phyloP scores from a whole-genome alignment of 1,140 invertebrate species.

The Trichonephila clavata region DNA sequence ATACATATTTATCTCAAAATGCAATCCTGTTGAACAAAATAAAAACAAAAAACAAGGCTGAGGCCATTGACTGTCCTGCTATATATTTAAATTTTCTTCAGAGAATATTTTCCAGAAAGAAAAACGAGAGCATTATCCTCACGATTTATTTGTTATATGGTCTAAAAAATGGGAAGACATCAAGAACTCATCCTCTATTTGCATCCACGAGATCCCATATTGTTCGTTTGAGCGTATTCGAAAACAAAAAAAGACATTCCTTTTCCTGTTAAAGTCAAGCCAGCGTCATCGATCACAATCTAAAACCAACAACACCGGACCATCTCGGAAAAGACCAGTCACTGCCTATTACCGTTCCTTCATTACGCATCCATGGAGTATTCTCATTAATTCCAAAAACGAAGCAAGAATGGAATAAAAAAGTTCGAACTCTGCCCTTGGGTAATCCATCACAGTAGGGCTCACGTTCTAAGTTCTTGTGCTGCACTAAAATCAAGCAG shows the following conservation, averaged over 20 bases:
- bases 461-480: not conserved
- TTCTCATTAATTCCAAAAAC: conserved; percentile 46
- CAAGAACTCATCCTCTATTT: not conserved
- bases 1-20: too few relatives aligned
- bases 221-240: not conserved
- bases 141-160: too few relatives aligned
- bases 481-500: too few relatives aligned
- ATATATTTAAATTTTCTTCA: too few relatives aligned
- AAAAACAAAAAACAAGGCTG: not conserved
- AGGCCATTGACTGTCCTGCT: too few relatives aligned
- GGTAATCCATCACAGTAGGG: conserved; percentile 11
- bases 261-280: not conserved
- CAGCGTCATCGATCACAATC: not conserved
- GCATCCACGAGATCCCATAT: not conserved
- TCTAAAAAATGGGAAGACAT: not conserved
- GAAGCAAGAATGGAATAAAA: not conserved
- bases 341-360: conserved; percentile 34
- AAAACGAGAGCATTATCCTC: too few relatives aligned
- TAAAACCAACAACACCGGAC: not conserved
- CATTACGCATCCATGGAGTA: conserved; percentile 37
- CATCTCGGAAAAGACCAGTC: conserved; percentile 1
- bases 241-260: not conserved
- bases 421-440: not conserved
- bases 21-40: not conserved
- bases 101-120: too few relatives aligned